A percentile compares a stretch with the other conserved stretches of the same genome.
Conservation (phyloP, 1,140 invertebrate species). For the Drosophila azteca region DNA sequence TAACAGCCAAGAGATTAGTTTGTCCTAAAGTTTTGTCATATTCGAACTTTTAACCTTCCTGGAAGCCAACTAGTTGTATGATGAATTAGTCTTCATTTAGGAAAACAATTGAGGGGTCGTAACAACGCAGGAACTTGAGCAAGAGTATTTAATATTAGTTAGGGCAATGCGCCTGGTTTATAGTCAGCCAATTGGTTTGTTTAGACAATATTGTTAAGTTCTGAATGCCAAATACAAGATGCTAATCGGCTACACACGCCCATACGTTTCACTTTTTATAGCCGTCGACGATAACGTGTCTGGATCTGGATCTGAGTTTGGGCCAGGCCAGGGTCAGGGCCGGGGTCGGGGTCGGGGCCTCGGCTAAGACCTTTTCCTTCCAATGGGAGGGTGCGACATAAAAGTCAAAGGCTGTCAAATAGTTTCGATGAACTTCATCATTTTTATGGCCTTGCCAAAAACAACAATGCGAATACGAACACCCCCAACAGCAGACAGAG, state of each 20-base stretch:
- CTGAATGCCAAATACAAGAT: conserved; percentile 34
- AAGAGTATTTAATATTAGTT: neutral
- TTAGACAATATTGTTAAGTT: conserved; percentile 36
- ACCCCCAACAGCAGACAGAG: neutral
- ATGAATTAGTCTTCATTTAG: no score
- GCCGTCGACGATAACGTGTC: conserved; percentile 37
- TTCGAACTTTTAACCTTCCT: no score
- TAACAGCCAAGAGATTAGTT: no score
- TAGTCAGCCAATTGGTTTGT: neutral
- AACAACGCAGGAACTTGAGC: neutral
- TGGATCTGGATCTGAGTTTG: no score
- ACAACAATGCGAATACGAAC: neutral
- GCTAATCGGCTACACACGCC: conserved; percentile 48
- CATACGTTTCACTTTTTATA: conserved; percentile 35
- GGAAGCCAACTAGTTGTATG: no score
- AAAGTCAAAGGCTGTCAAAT: conserved; percentile 70
- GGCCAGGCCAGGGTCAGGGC: no score
- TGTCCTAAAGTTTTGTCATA: no score
- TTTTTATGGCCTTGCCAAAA: conserved; percentile 52
- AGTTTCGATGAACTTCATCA: conserved; percentile 78
- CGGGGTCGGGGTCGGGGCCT: neutral
- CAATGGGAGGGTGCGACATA: conserved; percentile 55
- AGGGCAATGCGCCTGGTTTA: no score
- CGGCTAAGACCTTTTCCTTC: conserved; percentile 38
- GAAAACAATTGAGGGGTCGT: no score